Evolutionary conservation across 2,797 vertebrate genomes (phyloP).

Genomic region (Phataginus tricuspis): DNA sequence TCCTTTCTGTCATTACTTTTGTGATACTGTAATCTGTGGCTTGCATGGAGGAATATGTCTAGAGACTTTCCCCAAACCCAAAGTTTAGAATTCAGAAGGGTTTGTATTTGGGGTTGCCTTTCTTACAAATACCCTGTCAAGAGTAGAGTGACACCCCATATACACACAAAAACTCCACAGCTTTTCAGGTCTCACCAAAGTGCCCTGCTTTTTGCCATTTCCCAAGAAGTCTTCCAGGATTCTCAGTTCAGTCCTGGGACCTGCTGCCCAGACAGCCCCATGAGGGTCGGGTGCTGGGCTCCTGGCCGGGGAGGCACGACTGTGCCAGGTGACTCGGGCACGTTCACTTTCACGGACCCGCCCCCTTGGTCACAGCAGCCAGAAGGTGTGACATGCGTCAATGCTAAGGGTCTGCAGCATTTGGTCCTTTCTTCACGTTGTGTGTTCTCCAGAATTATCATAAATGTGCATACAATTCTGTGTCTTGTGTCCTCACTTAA

Average conservation of each 20-base stretch:
- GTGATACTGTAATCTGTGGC: neutral
- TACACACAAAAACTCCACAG: no score
- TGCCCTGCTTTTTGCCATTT: neutral
- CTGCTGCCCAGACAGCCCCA: neutral
- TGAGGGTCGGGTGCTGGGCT: neutral
- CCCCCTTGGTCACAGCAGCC: rapidly evolving
- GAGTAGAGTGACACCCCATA: neutral
- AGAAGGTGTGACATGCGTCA: rapidly evolving
- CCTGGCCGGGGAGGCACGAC: neutral
- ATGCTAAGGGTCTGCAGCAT: neutral
- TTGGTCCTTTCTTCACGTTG: neutral
- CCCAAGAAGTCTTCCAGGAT: neutral
- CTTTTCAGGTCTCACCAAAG: neutral
- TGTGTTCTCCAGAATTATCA: neutral
- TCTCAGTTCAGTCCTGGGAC: neutral
- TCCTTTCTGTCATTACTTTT: no score
- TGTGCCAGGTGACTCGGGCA: neutral
- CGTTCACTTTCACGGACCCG: rapidly evolving
- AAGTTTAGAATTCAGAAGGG: neutral
- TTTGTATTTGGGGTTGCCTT: neutral
- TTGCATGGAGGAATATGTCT: neutral
- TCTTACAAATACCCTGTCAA: neutral
- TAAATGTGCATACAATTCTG: neutral
- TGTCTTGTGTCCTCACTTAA: neutral
- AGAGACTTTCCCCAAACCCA: neutral